Evolutionary conservation across 2,113 vertebrate species (phyloP), one percentile per base, ranked within the genome.

Genomic region (Xerus inauris): DNA sequence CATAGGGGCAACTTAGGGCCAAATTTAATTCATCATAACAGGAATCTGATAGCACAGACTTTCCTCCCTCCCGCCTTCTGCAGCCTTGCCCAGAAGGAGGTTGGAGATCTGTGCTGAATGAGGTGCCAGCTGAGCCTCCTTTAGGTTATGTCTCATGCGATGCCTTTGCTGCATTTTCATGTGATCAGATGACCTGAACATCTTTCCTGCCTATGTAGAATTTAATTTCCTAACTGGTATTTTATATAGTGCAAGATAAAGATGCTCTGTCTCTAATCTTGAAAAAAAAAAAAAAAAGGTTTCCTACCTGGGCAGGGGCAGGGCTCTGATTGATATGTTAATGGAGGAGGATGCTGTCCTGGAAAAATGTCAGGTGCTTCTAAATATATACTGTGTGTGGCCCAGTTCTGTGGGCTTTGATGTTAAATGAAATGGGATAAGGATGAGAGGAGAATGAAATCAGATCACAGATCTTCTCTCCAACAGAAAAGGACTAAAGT

Each of bases 351-450:
- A 40, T 59, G 85, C 87, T 81, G 38, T 47, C 38, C 90, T 49
- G 49, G 71, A 88, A 94, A 32, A 87, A 91, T 71, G 62, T 51
- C 89, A 22, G 84, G 57, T 83, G 38, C 32, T 69, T 71, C 90
- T 92, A 97, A 97, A 97, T 95, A 85, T 51, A 75, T 72, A 59
- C 89, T 84, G 7, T 30, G 6, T 49, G 45, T 67, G 51, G 75
- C 81, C 82, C 75, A 59, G 35, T 4, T 35, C 76, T 72, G 72
- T 28, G 30, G 69, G 38, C 49, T 94, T 65, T 85, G 59, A 81
- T 96, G 57, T 87, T 94, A 88, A 93, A 93, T 57, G 96, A 87
- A 40, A 84, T 11, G n/a, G 62, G 51, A 62, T 92, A 92, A 67
- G 1, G 0, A 30, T 35, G 26, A 12, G 54, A 62, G 10, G 45